These are phyloP conservation scores for Morus bassanus DNA, from an alignment of 2,797 vertebrate genomes.

Conservation along the genomic window DNA sequence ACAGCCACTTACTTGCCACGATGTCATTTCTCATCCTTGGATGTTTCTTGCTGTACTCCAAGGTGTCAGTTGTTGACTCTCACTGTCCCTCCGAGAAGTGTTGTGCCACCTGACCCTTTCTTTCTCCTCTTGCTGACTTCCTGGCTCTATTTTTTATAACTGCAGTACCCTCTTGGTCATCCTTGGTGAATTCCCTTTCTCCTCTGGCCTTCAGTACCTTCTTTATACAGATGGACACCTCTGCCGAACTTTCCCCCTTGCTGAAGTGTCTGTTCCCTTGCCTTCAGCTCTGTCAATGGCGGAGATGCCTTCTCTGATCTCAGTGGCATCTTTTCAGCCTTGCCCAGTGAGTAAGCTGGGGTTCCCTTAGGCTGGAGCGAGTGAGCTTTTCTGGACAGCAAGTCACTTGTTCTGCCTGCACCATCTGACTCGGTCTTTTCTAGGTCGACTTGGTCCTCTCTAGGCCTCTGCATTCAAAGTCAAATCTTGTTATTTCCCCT, in stretches of 20 bases:
- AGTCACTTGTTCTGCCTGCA: not conserved
- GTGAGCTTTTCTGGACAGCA: not conserved
- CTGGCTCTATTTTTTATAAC: not conserved
- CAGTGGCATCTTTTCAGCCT: not conserved
- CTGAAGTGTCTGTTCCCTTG: not conserved
- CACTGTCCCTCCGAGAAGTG: not conserved
- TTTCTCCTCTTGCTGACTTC: not conserved
- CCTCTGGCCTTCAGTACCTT: not conserved
- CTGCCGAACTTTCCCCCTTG: not conserved
- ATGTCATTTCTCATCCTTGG: not conserved
- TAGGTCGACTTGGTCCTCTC: rapidly evolving
- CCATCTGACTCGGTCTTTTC: rapidly evolving
- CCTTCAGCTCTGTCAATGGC: not conserved
- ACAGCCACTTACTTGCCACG: rapidly evolving
- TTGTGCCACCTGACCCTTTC: not conserved
- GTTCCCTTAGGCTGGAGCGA: rapidly evolving
- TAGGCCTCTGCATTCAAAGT: not conserved
- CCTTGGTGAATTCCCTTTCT: not conserved
- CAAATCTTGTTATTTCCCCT: not conserved
- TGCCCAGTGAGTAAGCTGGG: not conserved
- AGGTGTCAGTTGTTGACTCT: not conserved
- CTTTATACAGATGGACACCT: not conserved
- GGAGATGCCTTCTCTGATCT: not conserved
- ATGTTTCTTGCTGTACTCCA: not conserved
- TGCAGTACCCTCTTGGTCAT: not conserved